A percentile compares a stretch with the other conserved stretches of the same genome.
Evolutionary conservation across 2,888 invertebrate genomes (phyloP).

Genomic region (Saturnia pavonia): DNA sequence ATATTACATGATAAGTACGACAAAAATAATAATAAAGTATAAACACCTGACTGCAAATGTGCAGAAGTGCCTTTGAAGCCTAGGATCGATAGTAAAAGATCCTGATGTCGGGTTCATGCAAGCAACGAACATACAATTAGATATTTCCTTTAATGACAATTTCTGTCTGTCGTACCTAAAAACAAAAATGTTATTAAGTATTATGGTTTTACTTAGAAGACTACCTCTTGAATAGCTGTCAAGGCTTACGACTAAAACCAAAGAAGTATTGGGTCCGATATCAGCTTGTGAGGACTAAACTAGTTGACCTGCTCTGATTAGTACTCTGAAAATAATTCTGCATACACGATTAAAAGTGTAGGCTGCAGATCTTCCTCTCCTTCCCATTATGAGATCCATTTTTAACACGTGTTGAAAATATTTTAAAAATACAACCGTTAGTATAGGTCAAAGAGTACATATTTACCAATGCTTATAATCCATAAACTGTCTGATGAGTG

Average conservation of each 20-base stretch:
- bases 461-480: constrained; percentile 95
- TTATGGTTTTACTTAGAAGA: not conserved
- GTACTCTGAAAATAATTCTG: not conserved
- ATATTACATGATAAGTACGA: not conserved
- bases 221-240: not conserved
- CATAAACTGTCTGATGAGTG: constrained; percentile 94
- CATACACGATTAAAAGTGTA: too few relatives aligned
- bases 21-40: not conserved
- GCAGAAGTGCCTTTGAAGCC: constrained; percentile 93
- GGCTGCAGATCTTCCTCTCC: not conserved
- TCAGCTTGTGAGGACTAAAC: too few relatives aligned
- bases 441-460: not conserved
- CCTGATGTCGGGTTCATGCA: constrained; percentile 99
- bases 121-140: constrained; percentile 95
- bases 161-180: constrained; percentile 92
- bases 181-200: constrained; percentile 17
- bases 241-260: too few relatives aligned
- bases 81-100: constrained; percentile 95
- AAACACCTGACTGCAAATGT: constrained; percentile 90
- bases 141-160: constrained; percentile 93
- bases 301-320: not conserved
- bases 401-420: not conserved
- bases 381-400: not conserved
- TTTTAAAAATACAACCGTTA: not conserved
- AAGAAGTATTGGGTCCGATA: too few relatives aligned